Conservation (phyloP, 2,113 vertebrate species). For the Sterrhoptilus dennistouni region DNA sequence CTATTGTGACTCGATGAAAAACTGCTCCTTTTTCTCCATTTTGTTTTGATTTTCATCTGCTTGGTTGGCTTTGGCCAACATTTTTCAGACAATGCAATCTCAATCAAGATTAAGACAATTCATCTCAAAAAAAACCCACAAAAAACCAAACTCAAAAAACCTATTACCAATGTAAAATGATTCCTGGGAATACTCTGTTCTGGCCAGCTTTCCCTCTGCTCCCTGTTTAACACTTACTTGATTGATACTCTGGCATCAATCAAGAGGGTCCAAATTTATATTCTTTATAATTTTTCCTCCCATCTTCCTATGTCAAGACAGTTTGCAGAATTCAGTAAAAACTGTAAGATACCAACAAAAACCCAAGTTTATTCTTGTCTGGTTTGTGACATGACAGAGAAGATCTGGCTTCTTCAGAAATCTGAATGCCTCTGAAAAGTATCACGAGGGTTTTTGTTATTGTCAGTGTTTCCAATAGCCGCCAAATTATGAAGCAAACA, state of each 20-base stretch:
- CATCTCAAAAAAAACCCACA: rapidly evolving
- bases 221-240: not conserved
- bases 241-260: not conserved
- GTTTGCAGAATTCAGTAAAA: not conserved
- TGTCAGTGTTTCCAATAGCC: not conserved
- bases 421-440: not conserved
- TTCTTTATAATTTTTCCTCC: not conserved
- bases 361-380: not conserved
- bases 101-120: not conserved
- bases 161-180: not conserved
- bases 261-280: not conserved
- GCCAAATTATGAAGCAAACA: not conserved
- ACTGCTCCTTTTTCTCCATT: not conserved
- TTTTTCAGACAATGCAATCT: not conserved
- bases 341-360: not conserved
- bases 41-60: not conserved
- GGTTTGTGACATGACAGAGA: not conserved
- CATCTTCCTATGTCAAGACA: not conserved
- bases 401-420: not conserved
- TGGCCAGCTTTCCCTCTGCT: not conserved
- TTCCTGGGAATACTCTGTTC: not conserved
- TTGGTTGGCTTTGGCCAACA: not conserved
- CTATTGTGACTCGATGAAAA: not conserved
- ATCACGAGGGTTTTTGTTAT: not conserved
- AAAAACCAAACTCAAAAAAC: not conserved